Percentiles rank a stretch among this genome's conserved stretches.
Evolutionary conservation across 2,797 vertebrate genomes (phyloP).

Genomic region (Australoheros facetus): DNA sequence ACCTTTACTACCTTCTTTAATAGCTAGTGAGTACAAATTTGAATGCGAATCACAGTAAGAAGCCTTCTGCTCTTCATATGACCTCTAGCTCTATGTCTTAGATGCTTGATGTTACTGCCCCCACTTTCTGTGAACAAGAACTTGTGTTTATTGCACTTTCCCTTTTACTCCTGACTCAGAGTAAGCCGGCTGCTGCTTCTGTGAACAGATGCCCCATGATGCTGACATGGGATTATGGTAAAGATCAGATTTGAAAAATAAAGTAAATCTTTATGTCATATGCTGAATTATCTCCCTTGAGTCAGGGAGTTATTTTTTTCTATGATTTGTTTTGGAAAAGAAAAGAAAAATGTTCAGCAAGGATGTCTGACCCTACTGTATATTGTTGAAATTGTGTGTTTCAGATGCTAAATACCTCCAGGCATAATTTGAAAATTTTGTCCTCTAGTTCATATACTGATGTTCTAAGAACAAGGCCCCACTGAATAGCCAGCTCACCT

Average conservation of each 20-base stretch:
- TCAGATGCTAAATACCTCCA: constrained; percentile 33
- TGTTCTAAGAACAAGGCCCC: constrained; percentile 69
- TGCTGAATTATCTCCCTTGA: constrained; percentile 47
- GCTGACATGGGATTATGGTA: constrained; percentile 36
- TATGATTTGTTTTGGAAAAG: constrained; percentile 42
- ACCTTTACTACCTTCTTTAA: constrained; percentile 17
- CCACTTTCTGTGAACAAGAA: constrained; percentile 24
- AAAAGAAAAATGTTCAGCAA: constrained; percentile 40
- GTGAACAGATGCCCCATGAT: constrained; percentile 46
- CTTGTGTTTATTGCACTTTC: constrained; percentile 76
- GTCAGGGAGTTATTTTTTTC: constrained; percentile 38
- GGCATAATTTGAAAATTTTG: constrained; percentile 40
- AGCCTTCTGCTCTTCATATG: constrained; percentile 47
- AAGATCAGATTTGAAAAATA: constrained; percentile 50
- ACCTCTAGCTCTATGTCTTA: constrained; percentile 27
- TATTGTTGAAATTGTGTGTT: constrained; percentile 41
- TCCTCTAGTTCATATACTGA: constrained; percentile 39
- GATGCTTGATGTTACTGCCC: constrained; percentile 9
- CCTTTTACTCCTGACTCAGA: constrained; percentile 57
- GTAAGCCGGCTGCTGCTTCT: constrained; percentile 48
- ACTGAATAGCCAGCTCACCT: constrained; percentile 64
- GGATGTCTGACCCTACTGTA: constrained; percentile 36
- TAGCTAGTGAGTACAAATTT: constrained; percentile 40
- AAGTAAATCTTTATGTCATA: constrained; percentile 37
- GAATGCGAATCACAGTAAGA: constrained; percentile 63